These are phyloP conservation scores for Mesorhabditis sp. DNA, from an alignment of 2,888 invertebrate genomes.

Conservation along the genomic window DNA sequence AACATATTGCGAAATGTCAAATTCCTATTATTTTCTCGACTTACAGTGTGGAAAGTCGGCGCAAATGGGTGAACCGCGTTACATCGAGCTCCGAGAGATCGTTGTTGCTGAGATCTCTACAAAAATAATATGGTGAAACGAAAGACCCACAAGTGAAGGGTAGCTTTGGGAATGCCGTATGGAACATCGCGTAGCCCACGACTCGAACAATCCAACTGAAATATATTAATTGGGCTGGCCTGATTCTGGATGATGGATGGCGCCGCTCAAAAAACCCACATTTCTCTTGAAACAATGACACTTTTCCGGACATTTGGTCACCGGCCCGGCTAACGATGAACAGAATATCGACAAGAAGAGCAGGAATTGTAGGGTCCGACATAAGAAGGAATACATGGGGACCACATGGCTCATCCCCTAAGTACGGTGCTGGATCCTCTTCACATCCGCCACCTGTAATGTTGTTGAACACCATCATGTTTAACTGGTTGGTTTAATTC, in stretches of 20 bases:
- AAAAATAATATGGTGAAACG: constrained; percentile 6
- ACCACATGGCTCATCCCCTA: too few relatives aligned
- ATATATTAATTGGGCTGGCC: not conserved
- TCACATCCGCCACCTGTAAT: too few relatives aligned
- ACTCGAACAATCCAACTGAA: constrained; percentile 29
- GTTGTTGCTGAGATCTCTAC: constrained; percentile 27
- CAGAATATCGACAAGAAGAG: too few relatives aligned
- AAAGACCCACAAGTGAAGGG: constrained; percentile 17
- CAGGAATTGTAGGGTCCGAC: too few relatives aligned
- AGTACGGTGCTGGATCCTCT: too few relatives aligned
- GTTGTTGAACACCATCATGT: too few relatives aligned
- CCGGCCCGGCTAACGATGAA: not conserved
- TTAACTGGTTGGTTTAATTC: too few relatives aligned
- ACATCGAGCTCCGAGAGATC: constrained; percentile 26
- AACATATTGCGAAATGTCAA: too few relatives aligned
- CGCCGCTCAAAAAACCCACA: not conserved
- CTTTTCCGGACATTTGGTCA: not conserved
- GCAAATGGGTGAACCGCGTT: constrained; percentile 11
- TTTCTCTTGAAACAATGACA: constrained; percentile 3
- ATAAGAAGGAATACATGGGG: too few relatives aligned
- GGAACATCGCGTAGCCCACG: constrained; percentile 26
- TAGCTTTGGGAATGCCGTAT: constrained; percentile 24
- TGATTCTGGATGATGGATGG: not conserved
- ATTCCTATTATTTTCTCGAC: too few relatives aligned
- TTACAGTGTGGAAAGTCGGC: not conserved